Evolutionary conservation across 2,113 vertebrate species (phyloP), one percentile per base, ranked within the genome.

Genomic region (Arenaria interpres): DNA sequence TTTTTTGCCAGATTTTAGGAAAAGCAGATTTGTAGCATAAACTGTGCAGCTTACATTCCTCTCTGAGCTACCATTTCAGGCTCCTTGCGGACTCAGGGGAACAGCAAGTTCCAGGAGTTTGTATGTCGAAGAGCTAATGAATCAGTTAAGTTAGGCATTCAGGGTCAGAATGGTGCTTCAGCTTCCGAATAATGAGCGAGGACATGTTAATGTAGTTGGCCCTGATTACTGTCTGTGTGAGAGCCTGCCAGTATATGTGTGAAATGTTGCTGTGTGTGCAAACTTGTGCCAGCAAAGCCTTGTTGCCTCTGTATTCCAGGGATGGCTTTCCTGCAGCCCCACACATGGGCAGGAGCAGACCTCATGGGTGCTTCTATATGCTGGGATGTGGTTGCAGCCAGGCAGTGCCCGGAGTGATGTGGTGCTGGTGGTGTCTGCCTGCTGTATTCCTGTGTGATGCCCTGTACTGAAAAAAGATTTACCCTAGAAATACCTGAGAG

Each of bases 351-450:
- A 54, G 12, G 23, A 39, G 21, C 51, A 78, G 32, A 41, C 14
- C 4, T 37, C 16, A 25, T n/a, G 56, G 14, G n/a, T 2, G 12
- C 68, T 63, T 22, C 23, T 25, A 3, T 37, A 2, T 27, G n/a
- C 43, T 68, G 66, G 62, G 35, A 10, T 68, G 33, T 28, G 60
- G 27, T 6, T 46, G 41, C 35, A 60, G 45, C n/a, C 74, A 69
- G 24, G 12, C 21, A 6, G 3, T n/a, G 32, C n/a, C 17, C 32
- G 9, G 8, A 45, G n/a, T 4, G 41, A 32, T 16, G 63, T 15
- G 62, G 12, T 53, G 63, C 14, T 0, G 1, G 15, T 0, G 0
- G 18, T 14, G 27, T 10, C 39, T 71, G 28, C 4, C 23, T 85
- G 63, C 39, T 51, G 4, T 30, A 12, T 15, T 79, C 46, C 50